These are phyloP conservation scores for Myotis daubentonii DNA, from an alignment of 2,797 vertebrate species.

Conservation along the genomic window DNA sequence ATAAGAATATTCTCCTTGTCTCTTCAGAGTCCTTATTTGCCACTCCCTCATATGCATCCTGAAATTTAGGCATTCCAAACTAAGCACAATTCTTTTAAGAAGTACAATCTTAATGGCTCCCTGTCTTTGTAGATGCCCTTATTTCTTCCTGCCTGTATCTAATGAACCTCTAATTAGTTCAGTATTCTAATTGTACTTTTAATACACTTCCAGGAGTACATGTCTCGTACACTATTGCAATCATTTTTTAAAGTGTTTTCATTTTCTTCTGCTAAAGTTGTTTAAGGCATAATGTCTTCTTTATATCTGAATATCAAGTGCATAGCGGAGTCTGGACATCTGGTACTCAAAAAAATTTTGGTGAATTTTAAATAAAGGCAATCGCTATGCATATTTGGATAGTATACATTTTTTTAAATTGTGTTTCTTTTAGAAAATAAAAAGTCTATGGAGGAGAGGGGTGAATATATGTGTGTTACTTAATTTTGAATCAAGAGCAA, in stretches of 20 bases:
- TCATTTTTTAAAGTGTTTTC: background rate
- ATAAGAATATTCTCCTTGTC: background rate
- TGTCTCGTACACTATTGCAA: background rate
- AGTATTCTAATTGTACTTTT: constrained; percentile 40
- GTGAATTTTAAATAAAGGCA: constrained; percentile 30
- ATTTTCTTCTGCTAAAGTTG: constrained; percentile 4
- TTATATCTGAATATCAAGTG: constrained; percentile 23
- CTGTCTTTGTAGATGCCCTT: constrained; percentile 39
- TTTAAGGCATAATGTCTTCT: background rate
- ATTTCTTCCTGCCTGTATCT: constrained; percentile 26
- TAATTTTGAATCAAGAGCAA: constrained; percentile 42
- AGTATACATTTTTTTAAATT: constrained; percentile 14
- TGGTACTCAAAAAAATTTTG: constrained; percentile 22
- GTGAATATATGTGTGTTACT: background rate
- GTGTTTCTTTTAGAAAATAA: constrained; percentile 30
- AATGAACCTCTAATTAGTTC: constrained; percentile 46
- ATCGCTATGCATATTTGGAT: background rate
- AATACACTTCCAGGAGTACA: background rate
- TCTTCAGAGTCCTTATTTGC: constrained; percentile 17
- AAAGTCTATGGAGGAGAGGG: background rate
- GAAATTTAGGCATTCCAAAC: constrained; percentile 29
- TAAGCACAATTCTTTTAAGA: background rate
- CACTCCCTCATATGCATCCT: background rate
- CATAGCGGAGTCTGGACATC: background rate
- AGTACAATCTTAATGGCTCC: background rate